Evolutionary conservation across 1,140 invertebrate species (phyloP).

Genomic region (Bicyclus anynana): DNA sequence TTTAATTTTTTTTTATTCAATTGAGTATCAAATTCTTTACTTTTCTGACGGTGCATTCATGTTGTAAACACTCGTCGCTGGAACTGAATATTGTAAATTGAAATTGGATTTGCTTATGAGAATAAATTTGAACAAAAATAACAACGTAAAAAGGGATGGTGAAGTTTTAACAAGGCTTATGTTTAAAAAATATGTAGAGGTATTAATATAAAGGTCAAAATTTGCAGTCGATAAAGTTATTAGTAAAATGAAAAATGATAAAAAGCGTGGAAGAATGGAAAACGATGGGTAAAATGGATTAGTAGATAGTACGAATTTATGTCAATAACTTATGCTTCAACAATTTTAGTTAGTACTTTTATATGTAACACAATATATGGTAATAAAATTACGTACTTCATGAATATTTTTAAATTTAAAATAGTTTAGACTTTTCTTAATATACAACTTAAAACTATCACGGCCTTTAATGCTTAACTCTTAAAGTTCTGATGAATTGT

Average conservation of each 20-base stretch:
- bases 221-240: background rate
- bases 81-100: no score
- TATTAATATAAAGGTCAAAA: background rate
- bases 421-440: conserved; percentile 3
- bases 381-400: background rate
- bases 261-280: conserved; percentile 1
- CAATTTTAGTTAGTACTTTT: no score
- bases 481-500: conserved; percentile 1
- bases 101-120: no score
- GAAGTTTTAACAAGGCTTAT: background rate
- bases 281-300: conserved; percentile 10
- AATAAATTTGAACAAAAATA: no score
- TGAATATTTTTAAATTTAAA: background rate
- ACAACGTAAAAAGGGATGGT: no score
- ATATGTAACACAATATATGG: background rate
- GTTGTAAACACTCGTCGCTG: no score
- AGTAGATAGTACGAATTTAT: background rate
- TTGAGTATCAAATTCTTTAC: no score
- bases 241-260: background rate
- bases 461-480: conserved; percentile 22
- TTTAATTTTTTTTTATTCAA: no score
- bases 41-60: no score
- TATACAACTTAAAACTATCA: conserved; percentile 24
- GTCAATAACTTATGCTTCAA: background rate
- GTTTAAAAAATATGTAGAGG: no score